Percentiles rank a stretch among this genome's conserved stretches.
Conservation (phyloP, 2,888 invertebrate genomes). For the Dexiosoma caninum region DNA sequence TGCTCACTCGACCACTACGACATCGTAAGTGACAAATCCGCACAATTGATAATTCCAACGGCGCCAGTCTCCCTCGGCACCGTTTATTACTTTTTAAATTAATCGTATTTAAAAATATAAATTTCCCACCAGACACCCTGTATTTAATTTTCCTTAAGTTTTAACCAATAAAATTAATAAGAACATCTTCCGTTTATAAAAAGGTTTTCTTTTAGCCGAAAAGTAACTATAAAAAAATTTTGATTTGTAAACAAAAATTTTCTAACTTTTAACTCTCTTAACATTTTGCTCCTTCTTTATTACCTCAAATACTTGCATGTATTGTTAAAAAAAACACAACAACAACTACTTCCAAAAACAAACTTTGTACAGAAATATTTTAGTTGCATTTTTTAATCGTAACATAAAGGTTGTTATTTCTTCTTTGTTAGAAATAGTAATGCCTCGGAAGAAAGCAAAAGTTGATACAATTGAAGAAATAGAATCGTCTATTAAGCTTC, state of each 20-base stretch:
- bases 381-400: constrained; percentile 44
- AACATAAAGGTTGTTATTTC: constrained; percentile 39
- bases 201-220: constrained; percentile 4
- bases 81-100: too few species aligned
- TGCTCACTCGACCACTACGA: too few species aligned
- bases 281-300: background rate
- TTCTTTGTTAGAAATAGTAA: constrained; percentile 45
- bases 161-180: background rate
- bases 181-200: background rate
- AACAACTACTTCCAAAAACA: background rate
- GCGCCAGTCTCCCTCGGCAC: too few species aligned
- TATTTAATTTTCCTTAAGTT: background rate
- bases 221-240: constrained; percentile 21
- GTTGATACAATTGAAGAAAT: constrained; percentile 77
- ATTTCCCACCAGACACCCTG: too few species aligned
- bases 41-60: too few species aligned
- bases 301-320: background rate
- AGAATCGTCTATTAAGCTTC: constrained; percentile 82
- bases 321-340: background rate
- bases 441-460: constrained; percentile 74
- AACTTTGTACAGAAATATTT: background rate
- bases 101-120: too few species aligned
- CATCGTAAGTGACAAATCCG: too few species aligned
- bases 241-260: constrained; percentile 18
- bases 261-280: background rate